Evolutionary conservation across 2,888 invertebrate species (phyloP).

Genomic region (Drosophila differens): DNA sequence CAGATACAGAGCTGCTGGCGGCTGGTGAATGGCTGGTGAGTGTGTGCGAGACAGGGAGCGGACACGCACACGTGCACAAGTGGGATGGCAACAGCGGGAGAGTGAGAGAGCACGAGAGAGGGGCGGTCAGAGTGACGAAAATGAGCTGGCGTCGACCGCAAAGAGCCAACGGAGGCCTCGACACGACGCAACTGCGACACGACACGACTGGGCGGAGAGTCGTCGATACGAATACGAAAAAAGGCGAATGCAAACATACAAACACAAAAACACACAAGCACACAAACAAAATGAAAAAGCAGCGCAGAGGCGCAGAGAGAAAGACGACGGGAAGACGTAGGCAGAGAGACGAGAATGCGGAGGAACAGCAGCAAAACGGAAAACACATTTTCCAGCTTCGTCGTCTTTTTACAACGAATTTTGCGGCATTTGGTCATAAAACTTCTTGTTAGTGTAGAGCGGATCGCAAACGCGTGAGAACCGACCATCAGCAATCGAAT

Average conservation of each 20-base stretch:
- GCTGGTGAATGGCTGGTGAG: slow-evolving; percentile 1
- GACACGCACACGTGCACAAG: slow-evolving; percentile 42
- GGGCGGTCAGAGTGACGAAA: slow-evolving; percentile 54
- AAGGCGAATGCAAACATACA: slow-evolving; percentile 46
- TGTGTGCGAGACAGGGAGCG: slow-evolving; percentile 27
- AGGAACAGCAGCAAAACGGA: slow-evolving; percentile 59
- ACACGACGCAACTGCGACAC: slow-evolving; percentile 36
- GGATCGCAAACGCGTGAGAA: slow-evolving; percentile 80
- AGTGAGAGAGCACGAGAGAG: slow-evolving; percentile 24
- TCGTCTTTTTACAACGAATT: slow-evolving; percentile 85
- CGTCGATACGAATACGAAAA: slow-evolving; percentile 11
- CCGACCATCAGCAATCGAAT: slow-evolving; percentile 51
- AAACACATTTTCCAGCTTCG: slow-evolving; percentile 81
- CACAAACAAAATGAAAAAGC: slow-evolving; percentile 55
- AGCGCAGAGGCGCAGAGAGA: slow-evolving; percentile 16
- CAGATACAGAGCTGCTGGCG: slow-evolving; percentile 42
- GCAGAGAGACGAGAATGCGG: slow-evolving; percentile 10
- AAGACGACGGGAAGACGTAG: slow-evolving; percentile 3
- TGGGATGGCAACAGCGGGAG: slow-evolving; percentile 33
- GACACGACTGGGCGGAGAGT: slow-evolving; percentile 26
- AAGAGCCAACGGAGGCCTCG: slow-evolving; percentile 52
- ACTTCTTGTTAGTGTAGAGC: slow-evolving; percentile 85
- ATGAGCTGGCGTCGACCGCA: slow-evolving; percentile 48
- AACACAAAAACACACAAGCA: slow-evolving; percentile 20
- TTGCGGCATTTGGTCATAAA: slow-evolving; percentile 86